A percentile compares a stretch with the other conserved stretches of the same genome.
These are phyloP conservation scores for Graptemys geographica DNA, from an alignment of 2,797 vertebrate species.

Conservation along the genomic window DNA sequence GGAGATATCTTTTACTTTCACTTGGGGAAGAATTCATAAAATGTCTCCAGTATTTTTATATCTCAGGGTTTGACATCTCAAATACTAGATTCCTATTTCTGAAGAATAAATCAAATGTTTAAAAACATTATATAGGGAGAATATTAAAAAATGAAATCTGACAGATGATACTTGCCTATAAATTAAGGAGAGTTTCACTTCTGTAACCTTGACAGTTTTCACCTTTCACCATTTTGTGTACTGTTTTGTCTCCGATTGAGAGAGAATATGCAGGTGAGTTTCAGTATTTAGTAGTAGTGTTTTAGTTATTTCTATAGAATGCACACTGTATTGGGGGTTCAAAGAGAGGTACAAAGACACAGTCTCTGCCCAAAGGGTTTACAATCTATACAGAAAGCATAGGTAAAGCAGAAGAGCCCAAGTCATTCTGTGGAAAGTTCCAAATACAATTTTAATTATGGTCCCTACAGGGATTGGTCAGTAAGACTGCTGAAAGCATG, in stretches of 20 bases:
- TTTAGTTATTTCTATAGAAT: not conserved
- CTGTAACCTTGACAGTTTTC: not conserved
- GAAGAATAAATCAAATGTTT: not conserved
- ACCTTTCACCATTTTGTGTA: accelerated
- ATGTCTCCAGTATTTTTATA: not conserved
- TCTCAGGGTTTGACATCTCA: not conserved
- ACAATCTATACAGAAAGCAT: not conserved
- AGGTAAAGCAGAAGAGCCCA: not conserved
- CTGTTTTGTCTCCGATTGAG: not conserved
- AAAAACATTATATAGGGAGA: not conserved
- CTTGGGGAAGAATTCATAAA: not conserved
- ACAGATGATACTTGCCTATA: not conserved
- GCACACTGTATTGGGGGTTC: not conserved
- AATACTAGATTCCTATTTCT: not conserved
- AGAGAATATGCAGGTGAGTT: not conserved
- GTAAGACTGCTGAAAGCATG: too few relatives aligned
- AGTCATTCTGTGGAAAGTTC: not conserved
- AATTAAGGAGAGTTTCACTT: not conserved
- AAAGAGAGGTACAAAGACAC: not conserved
- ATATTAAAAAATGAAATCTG: not conserved
- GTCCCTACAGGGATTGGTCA: too few relatives aligned
- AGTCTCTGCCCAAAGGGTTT: not conserved
- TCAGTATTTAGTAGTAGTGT: not conserved
- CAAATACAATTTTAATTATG: too few relatives aligned
- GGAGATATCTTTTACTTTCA: constrained; percentile 15